Evolutionary conservation across 2,797 vertebrate genomes (phyloP).

Genomic region (Muraenolepis orangiensis): DNA sequence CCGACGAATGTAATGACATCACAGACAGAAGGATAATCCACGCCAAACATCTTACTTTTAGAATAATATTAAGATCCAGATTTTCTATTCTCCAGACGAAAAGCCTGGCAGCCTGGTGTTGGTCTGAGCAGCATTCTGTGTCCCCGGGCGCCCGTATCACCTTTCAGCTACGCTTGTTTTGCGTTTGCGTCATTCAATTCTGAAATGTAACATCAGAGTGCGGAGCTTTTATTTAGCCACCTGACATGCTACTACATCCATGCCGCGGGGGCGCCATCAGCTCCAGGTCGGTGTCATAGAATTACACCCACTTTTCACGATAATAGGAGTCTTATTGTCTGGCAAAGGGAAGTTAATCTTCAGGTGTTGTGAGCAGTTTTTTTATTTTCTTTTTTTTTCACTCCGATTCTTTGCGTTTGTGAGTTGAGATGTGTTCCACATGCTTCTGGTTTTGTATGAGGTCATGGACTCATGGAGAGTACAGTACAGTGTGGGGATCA

Average conservation of each 20-base stretch:
- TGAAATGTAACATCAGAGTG: not conserved
- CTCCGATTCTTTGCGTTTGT: not conserved
- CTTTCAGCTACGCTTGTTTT: not conserved
- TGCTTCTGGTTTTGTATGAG: not conserved
- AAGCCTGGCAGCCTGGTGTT: not conserved
- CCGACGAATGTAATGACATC: not conserved
- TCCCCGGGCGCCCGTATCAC: not conserved
- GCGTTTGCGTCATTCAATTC: not conserved
- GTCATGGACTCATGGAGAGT: not conserved
- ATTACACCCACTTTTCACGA: not conserved
- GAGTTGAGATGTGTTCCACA: not conserved
- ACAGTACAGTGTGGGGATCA: not conserved
- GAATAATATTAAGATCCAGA: not conserved
- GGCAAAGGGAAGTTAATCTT: not conserved
- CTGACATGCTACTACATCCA: not conserved
- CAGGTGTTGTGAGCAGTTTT: too few species aligned
- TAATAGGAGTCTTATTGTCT: not conserved
- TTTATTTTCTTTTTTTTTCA: not conserved
- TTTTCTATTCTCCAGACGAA: not conserved
- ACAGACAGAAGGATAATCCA: not conserved
- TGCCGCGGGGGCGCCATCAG: not conserved
- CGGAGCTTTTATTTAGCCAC: not conserved
- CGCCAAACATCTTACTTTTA: not conserved
- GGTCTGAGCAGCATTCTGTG: not conserved
- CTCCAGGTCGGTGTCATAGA: not conserved